Percentiles rank a stretch among this genome's conserved stretches.
These are phyloP conservation scores for Drosophila austrosaltans DNA, from an alignment of 2,888 invertebrate species.

Conservation along the genomic window DNA sequence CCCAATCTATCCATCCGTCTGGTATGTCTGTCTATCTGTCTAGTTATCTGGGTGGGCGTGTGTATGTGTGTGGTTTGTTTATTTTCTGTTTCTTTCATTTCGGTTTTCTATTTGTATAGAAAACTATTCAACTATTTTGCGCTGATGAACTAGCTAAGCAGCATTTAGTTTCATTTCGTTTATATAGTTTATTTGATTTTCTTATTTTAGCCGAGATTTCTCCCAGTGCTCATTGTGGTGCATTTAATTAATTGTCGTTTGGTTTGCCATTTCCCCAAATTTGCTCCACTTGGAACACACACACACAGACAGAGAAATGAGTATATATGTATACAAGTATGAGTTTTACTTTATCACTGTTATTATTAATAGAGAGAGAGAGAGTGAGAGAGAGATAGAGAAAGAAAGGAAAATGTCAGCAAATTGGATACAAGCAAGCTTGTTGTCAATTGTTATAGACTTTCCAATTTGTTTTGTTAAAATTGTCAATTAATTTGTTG, in stretches of 20 bases:
- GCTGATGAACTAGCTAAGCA: conserved; percentile 58
- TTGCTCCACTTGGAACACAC: conserved; percentile 15
- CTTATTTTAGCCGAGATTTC: conserved; percentile 19
- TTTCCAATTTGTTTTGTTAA: conserved; percentile 2
- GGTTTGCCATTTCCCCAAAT: conserved; percentile 44
- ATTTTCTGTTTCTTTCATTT: conserved; percentile 27
- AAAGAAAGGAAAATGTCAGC: not conserved
- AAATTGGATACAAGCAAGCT: conserved; percentile 4
- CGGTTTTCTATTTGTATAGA: conserved; percentile 33
- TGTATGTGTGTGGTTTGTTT: conserved; percentile 23
- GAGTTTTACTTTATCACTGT: not conserved
- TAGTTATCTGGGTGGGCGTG: conserved; percentile 11
- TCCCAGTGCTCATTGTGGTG: conserved; percentile 45
- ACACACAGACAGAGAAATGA: not conserved
- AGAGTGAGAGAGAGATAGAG: not conserved
- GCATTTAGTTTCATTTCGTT: conserved; percentile 33
- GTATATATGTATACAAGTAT: not conserved
- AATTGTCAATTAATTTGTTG: conserved; percentile 10
- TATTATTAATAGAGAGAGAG: conserved; percentile 1
- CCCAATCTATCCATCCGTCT: not conserved
- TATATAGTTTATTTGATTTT: conserved; percentile 27
- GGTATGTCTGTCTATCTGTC: not conserved
- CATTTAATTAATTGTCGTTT: conserved; percentile 68
- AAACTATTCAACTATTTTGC: conserved; percentile 54
- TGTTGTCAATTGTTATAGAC: conserved; percentile 1